These are phyloP conservation scores for Centropus bengalensis DNA, from an alignment of 2,113 vertebrate species.

Conservation along the genomic window DNA sequence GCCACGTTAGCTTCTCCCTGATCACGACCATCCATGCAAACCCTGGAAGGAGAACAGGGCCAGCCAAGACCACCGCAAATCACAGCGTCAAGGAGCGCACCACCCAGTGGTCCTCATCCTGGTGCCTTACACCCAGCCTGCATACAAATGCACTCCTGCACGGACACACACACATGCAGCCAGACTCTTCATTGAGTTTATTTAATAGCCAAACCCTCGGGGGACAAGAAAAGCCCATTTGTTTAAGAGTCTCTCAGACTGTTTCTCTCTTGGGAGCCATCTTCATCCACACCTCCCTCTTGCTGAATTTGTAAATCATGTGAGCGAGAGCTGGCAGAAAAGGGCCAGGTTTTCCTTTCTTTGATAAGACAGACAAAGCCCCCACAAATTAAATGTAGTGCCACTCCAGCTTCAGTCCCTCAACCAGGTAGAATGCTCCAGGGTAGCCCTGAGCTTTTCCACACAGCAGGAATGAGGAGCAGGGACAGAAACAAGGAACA, in stretches of 20 bases:
- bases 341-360: constrained; percentile 13
- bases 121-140: not conserved
- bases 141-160: not conserved
- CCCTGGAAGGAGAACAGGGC: not conserved
- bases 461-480: not conserved
- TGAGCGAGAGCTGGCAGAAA: constrained; percentile 5
- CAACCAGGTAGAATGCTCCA: not conserved
- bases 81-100: accelerated
- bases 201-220: constrained; percentile 42
- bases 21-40: not conserved
- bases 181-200: not conserved
- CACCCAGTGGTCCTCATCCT: not conserved
- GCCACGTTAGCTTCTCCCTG: not conserved
- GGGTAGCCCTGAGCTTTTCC: not conserved
- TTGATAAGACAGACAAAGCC: not conserved
- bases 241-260: constrained; percentile 54
- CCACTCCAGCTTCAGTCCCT: not conserved
- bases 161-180: not conserved
- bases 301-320: not conserved
- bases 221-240: constrained; percentile 34
- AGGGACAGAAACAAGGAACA: not conserved
- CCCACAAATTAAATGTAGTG: not conserved
- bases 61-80: not conserved
- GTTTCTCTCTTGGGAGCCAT: constrained; percentile 44
- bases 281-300: constrained; percentile 41